A percentile compares a stretch with the other conserved stretches of the same genome.
phyloP scores from a whole-genome alignment of 2,113 vertebrate genomes.

The Connochaetes taurinus region DNA sequence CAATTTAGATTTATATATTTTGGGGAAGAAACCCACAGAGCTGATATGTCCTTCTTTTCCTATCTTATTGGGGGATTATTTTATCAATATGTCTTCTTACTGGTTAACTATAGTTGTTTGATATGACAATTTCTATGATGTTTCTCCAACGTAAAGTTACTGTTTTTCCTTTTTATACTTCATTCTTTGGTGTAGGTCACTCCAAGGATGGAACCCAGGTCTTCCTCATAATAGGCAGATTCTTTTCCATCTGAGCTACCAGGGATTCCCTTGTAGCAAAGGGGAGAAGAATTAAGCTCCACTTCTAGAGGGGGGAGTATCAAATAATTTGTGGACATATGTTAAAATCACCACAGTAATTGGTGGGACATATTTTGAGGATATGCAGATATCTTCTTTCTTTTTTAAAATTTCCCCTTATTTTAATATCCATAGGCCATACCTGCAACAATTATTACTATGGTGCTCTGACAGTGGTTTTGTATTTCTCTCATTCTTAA shows the following conservation, averaged over 20 bases:
- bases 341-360: neutral
- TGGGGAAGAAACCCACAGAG: neutral
- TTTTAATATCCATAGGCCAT: neutral
- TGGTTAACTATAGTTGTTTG: neutral
- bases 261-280: neutral
- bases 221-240: neutral
- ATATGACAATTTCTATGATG: neutral
- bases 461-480: neutral
- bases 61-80: neutral
- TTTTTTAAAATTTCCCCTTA: neutral
- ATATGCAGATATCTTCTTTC: neutral
- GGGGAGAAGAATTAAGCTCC: neutral
- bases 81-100: neutral
- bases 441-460: neutral
- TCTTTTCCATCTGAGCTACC: neutral
- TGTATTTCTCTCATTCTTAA: neutral
- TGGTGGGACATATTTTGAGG: neutral
- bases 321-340: neutral
- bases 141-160: neutral
- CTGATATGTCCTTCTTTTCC: neutral
- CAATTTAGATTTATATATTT: neutral
- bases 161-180: neutral
- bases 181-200: neutral
- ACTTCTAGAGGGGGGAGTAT: neutral
- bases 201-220: neutral